Percentiles rank a stretch among this genome's conserved stretches.
phyloP scores from a whole-genome alignment of 2,113 vertebrate genomes.

The Maccullochella peelii region DNA sequence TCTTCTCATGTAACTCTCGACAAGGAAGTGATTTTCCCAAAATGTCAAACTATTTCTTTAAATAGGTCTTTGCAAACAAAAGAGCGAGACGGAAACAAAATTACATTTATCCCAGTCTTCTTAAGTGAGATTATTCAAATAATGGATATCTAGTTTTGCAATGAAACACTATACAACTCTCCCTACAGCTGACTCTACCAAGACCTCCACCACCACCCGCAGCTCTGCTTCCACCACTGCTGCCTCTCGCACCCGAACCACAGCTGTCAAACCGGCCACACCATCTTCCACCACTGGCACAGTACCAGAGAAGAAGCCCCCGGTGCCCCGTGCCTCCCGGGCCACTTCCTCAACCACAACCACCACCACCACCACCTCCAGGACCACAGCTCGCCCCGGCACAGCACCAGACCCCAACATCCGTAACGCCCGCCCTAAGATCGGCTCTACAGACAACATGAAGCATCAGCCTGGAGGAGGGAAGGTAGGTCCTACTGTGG shows the following conservation, averaged over 20 bases:
- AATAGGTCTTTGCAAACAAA: too few relatives aligned
- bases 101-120: background rate
- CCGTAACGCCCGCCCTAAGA: constrained; percentile 91
- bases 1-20: too few relatives aligned
- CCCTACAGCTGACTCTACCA: constrained; percentile 75
- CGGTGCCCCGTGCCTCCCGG: constrained; percentile 66
- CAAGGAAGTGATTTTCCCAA: too few relatives aligned
- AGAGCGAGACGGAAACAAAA: too few relatives aligned
- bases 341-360: constrained; percentile 52
- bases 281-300: constrained; percentile 70
- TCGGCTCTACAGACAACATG: constrained; percentile 94
- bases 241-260: constrained; percentile 77
- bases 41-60: too few relatives aligned
- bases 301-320: constrained; percentile 82
- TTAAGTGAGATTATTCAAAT: background rate
- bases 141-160: background rate
- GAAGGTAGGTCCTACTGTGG: constrained; percentile 85
- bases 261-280: constrained; percentile 68
- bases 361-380: constrained; percentile 52
- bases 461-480: constrained; percentile 95
- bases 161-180: background rate
- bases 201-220: constrained; percentile 75
- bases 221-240: constrained; percentile 66
- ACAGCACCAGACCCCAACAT: constrained; percentile 83
- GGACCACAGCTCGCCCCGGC: constrained; percentile 74